Evolutionary conservation across 1,140 invertebrate genomes (phyloP).

Genomic region (Gyrodactylus salaris): DNA sequence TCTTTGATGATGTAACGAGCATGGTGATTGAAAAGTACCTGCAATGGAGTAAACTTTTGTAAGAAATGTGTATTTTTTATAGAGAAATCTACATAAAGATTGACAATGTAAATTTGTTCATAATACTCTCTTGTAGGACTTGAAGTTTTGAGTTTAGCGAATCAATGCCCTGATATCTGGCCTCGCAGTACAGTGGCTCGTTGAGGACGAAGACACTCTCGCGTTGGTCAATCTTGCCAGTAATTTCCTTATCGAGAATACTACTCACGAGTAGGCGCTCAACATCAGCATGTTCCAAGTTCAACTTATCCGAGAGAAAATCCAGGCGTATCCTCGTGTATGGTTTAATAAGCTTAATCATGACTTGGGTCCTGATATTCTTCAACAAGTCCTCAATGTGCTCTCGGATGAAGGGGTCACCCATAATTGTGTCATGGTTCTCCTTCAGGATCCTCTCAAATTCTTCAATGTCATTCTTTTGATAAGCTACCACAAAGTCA

Average conservation of each 20-base stretch:
- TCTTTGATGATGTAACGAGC: conserved; percentile 96
- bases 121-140: background rate
- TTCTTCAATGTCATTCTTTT: conserved; percentile 92
- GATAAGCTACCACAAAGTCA: conserved; percentile 76
- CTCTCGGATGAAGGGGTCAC: conserved; percentile 91
- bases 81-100: background rate
- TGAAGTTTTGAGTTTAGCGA: background rate
- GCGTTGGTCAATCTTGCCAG: conserved; percentile 7
- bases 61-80: background rate
- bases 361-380: conserved; percentile 78
- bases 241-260: conserved; percentile 57
- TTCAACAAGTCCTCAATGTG: conserved; percentile 87
- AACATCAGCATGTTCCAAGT: conserved; percentile 74
- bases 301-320: conserved; percentile 81
- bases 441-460: conserved; percentile 82
- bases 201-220: background rate
- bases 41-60: background rate
- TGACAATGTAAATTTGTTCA: background rate
- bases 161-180: background rate
- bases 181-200: background rate
- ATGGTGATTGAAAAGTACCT: conserved; percentile 42
- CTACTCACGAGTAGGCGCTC: conserved; percentile 87
- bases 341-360: conserved; percentile 83
- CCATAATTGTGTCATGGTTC: conserved; percentile 72
- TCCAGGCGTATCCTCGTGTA: conserved; percentile 91